Evolutionary conservation across 2,797 vertebrate genomes (phyloP), one percentile per base, ranked within the genome.

Genomic region (Tympanoctomys barrerae): DNA sequence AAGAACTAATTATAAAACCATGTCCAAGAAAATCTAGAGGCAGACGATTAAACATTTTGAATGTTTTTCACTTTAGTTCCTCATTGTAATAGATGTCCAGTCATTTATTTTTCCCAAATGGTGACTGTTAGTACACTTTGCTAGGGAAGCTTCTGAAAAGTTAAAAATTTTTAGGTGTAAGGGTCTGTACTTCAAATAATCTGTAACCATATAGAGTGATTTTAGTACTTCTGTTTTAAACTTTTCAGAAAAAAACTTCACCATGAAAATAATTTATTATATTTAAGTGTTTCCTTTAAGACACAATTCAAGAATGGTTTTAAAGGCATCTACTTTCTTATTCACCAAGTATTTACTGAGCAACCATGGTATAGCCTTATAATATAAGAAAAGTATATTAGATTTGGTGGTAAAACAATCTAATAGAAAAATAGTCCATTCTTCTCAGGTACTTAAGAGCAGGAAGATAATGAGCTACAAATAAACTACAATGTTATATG

Each of bases 101-200:
- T 8, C 52, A 93, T 46, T 91, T 22, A 8, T 94, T 81, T 19
- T 62, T 92, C 66, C 28, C 46, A 90, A 94, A 86, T 54, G 12
- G 39, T 89, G 39, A 22, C 13, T 62, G 31, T n/a, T 78, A n/a
- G 83, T 26, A 61, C 83, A 1, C 8, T 87, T 52, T 61, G 7
- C 46, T 16, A 94, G 64, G 2, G n/a, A 93, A 77, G 52, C 26
- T 33, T 87, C 71, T 91, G 70, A 79, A 57, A 90, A 90, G 16
- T 18, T 80, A 14, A 68, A 94, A 85, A 39, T 31, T 46, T 85
- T 62, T 87, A 90, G 61, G 31, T 18, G 62, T 75, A 77, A 78
- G 57, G 8, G 84, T 89, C 2, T 91, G 12, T 7, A 89, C 14
- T 89, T 18, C 36, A 62, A 70, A 7, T 71, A 42, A 64, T 33